Conservation (phyloP, 2,113 vertebrate genomes). For the Macroglossus sobrinus region DNA sequence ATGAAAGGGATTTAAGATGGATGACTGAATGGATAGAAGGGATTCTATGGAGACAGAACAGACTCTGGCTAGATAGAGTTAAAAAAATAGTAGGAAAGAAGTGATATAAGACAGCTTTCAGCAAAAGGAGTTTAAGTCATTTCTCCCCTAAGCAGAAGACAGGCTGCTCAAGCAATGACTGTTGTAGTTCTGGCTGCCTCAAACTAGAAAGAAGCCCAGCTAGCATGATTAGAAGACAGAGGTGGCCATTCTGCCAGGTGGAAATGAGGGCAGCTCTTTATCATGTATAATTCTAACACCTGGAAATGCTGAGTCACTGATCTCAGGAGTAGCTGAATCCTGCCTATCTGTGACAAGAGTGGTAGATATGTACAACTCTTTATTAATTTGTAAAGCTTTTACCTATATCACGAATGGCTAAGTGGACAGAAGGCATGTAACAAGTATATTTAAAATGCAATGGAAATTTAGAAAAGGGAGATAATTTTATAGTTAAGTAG, state of each 20-base stretch:
- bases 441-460: neutral
- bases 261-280: neutral
- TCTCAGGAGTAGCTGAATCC: neutral
- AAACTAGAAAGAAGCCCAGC: neutral
- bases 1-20: neutral
- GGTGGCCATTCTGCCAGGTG: neutral
- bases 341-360: neutral
- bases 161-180: neutral
- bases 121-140: neutral
- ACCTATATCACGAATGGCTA: neutral
- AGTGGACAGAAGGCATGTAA: neutral
- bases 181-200: no score
- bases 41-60: neutral
- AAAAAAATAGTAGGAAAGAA: neutral
- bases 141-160: neutral
- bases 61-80: neutral
- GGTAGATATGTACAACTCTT: neutral
- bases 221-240: neutral
- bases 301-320: neutral
- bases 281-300: neutral
- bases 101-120: neutral
- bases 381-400: conserved; percentile 1
- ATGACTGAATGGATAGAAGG: neutral
- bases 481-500: neutral
- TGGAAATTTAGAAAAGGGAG: neutral